These are phyloP conservation scores for Sus scrofa DNA, from an alignment of 2,113 vertebrate species.

Conservation along the genomic window T2T-Sscrofa CM000820.6:120451001-120451500, in stretches of 20 bases:
- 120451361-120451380: neutral
- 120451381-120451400: neutral
- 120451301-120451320: neutral
- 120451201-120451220: slow-evolving; percentile 10
- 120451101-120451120: neutral
- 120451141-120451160: neutral
- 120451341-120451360: slow-evolving; percentile 8
- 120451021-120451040: neutral
- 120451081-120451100: neutral
- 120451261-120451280: neutral
- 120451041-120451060: slow-evolving; percentile 1
- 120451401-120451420: neutral
- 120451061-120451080: slow-evolving; percentile 27
- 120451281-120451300: neutral
- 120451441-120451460: neutral
- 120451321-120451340: neutral
- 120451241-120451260: neutral
- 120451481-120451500: neutral
- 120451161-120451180: slow-evolving; percentile 13
- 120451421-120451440: neutral
- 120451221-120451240: slow-evolving; percentile 14
- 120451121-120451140: neutral
- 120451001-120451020: neutral
- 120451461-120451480: too few species aligned
- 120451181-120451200: neutral